phyloP scores from a whole-genome alignment of 2,888 invertebrate species.

The Synanthedon formicaeformis region DNA sequence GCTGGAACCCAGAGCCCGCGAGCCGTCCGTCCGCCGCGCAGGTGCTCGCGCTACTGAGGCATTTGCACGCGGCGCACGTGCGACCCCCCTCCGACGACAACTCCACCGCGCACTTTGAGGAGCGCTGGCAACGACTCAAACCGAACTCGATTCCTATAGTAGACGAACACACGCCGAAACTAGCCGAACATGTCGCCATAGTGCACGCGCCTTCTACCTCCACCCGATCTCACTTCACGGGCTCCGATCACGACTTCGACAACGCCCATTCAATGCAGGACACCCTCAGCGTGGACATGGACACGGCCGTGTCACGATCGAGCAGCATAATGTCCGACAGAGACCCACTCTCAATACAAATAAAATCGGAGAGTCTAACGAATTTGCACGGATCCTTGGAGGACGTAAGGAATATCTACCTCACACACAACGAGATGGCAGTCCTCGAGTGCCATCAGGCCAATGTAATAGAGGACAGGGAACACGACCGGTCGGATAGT shows the following conservation, averaged over 20 bases:
- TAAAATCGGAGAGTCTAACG: conserved; percentile 68
- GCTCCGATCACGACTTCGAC: conserved; percentile 40
- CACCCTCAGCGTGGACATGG: conserved; percentile 43
- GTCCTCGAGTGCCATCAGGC: conserved; percentile 54
- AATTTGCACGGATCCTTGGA: conserved; percentile 80
- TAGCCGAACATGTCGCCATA: conserved; percentile 38
- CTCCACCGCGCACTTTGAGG: conserved; percentile 73
- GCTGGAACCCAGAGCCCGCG: conserved; percentile 66
- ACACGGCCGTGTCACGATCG: conserved; percentile 48
- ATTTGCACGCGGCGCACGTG: conserved; percentile 45
- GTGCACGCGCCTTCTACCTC: conserved; percentile 54
- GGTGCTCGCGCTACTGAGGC: conserved; percentile 52
- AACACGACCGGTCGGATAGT: conserved; percentile 48
- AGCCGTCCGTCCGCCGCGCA: conserved; percentile 42
- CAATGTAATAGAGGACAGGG: conserved; percentile 39
- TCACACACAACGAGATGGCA: conserved; percentile 54
- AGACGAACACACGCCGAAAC: conserved; percentile 48
- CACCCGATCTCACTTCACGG: conserved; percentile 37
- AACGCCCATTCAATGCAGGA: conserved; percentile 31
- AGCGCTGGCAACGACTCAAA: conserved; percentile 78
- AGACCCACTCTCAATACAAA: conserved; percentile 46
- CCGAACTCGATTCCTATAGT: conserved; percentile 73
- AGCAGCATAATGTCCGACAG: conserved; percentile 58
- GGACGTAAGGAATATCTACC: conserved; percentile 63
- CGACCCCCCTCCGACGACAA: conserved; percentile 23